Evolutionary conservation across 2,888 invertebrate species (phyloP), one percentile per base, ranked within the genome.

Genomic region (Drosophila ezoana): DNA sequence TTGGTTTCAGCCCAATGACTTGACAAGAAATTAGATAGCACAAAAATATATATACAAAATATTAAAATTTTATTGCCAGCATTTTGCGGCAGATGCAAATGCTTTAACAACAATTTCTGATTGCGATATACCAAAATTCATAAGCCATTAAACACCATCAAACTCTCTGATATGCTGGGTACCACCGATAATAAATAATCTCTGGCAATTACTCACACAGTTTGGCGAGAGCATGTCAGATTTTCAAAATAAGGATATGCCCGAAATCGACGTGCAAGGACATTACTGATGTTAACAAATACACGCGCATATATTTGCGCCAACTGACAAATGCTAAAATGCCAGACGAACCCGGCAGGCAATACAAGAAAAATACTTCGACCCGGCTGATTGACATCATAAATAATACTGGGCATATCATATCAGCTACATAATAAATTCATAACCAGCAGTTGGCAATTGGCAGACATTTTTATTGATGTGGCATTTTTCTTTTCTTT

Each of bases 391-490:
- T 75, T 70, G 70, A 74, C 45, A 67, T 78, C 86, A 83, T 83
- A 86, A 86, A 86, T 83, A 82, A 86, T 71, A 62, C 49, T 33
- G n/a, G 62, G 66, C 75, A 74, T 79, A 82, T 83, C 83, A 71
- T 28, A 82, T 78, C 28, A 57, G 64, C 63, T 52, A 54, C 51
- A 58, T 72, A 73, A 86, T 76, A 86, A 80, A 83, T 85, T 85
- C 78, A 78, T 78, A 82, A 57, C 62, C 53, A 41, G 59, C 58
- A 45, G 65, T 45, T 62, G 37, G 38, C 68, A 59, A 62, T 52
- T 49, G 52, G 47, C 14, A 61, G 48, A 64, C 28, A 64, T 58
- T 52, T 61, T 20, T 63, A 44, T 44, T 35, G 48, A 37, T 43
- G 28, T 28, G n/a, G 35, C 35, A 48, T 35, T 58, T 20, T 35